phyloP scores from a whole-genome alignment of 2,888 invertebrate species.

The Nyleta sp. region DNA sequence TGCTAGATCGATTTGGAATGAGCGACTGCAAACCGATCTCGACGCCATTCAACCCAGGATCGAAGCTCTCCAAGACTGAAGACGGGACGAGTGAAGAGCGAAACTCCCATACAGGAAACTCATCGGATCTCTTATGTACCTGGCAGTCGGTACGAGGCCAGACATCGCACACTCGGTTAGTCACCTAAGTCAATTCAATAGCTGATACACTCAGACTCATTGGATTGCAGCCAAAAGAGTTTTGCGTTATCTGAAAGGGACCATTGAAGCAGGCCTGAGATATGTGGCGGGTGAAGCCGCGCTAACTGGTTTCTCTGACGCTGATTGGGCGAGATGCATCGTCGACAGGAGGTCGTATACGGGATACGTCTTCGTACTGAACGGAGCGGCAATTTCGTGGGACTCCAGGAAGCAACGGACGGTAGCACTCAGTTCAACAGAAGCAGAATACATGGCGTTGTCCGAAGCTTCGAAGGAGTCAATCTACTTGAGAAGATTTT shows the following conservation, averaged over 20 bases:
- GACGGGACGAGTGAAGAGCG: too few species aligned
- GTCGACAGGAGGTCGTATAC: slow-evolving; percentile 11
- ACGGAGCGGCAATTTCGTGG: not conserved
- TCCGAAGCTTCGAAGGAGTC: not conserved
- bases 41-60: not conserved
- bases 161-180: slow-evolving; percentile 62
- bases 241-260: not conserved
- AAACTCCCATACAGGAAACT: slow-evolving; percentile 36
- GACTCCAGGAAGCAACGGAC: not conserved
- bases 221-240: slow-evolving; percentile 2
- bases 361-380: not conserved
- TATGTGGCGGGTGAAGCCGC: not conserved
- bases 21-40: not conserved
- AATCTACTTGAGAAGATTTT: slow-evolving; percentile 4
- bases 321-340: slow-evolving; percentile 13
- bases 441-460: slow-evolving; percentile 10
- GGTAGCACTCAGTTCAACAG: not conserved
- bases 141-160: slow-evolving; percentile 53
- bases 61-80: too few species aligned
- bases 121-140: slow-evolving; percentile 57
- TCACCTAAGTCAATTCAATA: slow-evolving; percentile 56
- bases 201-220: not conserved
- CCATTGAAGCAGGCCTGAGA: not conserved
- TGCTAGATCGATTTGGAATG: not conserved
- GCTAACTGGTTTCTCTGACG: slow-evolving; percentile 6